These are phyloP conservation scores for Platorchestia sp. DNA, from an alignment of 1,140 invertebrate species.

Conservation along the genomic window DNA sequence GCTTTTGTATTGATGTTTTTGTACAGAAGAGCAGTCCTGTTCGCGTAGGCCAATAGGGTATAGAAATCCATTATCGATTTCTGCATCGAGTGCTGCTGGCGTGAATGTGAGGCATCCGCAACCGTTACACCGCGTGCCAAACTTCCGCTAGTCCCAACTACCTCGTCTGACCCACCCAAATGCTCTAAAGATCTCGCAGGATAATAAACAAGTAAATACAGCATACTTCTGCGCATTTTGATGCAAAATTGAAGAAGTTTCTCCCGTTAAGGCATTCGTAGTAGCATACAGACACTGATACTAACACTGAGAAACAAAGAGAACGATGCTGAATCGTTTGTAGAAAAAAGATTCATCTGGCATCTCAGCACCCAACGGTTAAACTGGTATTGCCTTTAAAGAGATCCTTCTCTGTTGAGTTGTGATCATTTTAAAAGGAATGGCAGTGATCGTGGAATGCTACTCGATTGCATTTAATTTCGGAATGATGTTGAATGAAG, in stretches of 20 bases:
- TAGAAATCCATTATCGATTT: slow-evolving; percentile 32
- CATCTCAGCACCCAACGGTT: not conserved
- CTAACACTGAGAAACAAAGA: not conserved
- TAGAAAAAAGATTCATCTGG: not conserved
- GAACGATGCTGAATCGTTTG: not conserved
- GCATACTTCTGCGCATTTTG: not conserved
- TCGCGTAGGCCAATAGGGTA: not conserved
- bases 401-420: not conserved
- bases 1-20: not conserved
- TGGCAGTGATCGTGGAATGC: not conserved
- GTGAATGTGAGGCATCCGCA: slow-evolving; percentile 4
- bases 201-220: not conserved
- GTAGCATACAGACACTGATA: not conserved
- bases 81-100: not conserved
- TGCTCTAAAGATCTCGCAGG: not conserved
- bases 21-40: not conserved
- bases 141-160: not conserved
- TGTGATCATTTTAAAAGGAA: not conserved
- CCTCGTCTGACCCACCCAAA: not conserved
- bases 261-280: not conserved
- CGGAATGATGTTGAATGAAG: no score
- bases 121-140: slow-evolving; percentile 47
- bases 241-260: not conserved
- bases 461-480: not conserved
- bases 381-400: not conserved